Evolutionary conservation across 2,888 invertebrate genomes (phyloP), one percentile per base, ranked within the genome.

Genomic region (Belgica antarctica): DNA sequence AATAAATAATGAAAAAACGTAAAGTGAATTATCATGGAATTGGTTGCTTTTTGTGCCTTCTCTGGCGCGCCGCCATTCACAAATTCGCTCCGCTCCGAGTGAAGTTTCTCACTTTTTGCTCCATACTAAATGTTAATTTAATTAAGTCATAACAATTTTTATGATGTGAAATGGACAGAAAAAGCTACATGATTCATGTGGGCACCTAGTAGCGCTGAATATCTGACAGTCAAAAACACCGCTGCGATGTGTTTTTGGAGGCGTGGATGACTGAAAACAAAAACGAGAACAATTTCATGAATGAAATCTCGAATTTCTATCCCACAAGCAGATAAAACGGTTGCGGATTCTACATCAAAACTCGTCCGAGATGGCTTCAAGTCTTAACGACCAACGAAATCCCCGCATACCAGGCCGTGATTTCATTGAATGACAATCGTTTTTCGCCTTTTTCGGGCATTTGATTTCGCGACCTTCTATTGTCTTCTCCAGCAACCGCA

Each of bases 131-230:
- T 68, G 34, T 34, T 68, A 68, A 68, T 68, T 68, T 57, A 68
- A 68, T 68, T 68, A 68, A 68, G 52, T 68, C 52, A 31, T 68
- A 68, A 68, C 47, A 57, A 57, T 25, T 24, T 66, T 66, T 47
- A 66, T 66, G 65, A 47, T 66, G 65, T 47, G 65, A 66, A 66
- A 27, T 66, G 47, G 46, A 36, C 15, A 47, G 19, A 36, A 46
- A 41, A 41, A 19, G 17, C 52, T 52, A 12, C 12, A 19, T 61
- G 61, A 61, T 1, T 61, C 61, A 61, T 27, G 61, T 27, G 61
- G 61, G 61, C 10, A n/a, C n/a, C n/a, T n/a, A n/a, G n/a, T n/a
- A 5, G 10, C 41, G 41, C n/a, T n/a, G n/a, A n/a, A n/a, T n/a
- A n/a, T n/a, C n/a, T n/a, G n/a, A n/a, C n/a, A n/a, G n/a, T n/a